Base-by-base conservation (phyloP, 2,888 invertebrate genomes). In the Tetranychus truncatus region DNA sequence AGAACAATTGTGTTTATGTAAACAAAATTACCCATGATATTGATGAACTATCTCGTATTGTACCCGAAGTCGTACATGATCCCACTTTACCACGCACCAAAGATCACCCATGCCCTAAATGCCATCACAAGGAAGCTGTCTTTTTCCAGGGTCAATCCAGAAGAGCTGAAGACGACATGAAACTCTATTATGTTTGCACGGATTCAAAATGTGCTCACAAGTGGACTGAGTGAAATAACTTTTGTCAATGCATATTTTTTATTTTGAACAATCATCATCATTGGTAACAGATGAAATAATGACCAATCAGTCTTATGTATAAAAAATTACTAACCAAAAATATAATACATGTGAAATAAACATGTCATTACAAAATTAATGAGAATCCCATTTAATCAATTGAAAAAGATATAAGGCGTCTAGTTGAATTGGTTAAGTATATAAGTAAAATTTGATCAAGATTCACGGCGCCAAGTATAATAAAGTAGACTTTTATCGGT, bases 1-100 rank as follows among this genome's bases (percentile, higher is more conserved):
- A 95, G 81, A 97, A 95, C 75, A 95, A 95, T 81, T 99, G 99
- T 82, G 97, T 99, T 77, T 99, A 99, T 82, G 97, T 99, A 0
- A 99, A 99, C 88, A 97, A 97, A 87, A 95, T 99, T 86, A 95
- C 95, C 89, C 99, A 99, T 89, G 97, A 99, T 89, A 95, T 99
- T 77, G 95, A 96, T 83, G 97, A 99, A 84, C 84, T 99, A 80
- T 97, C 96, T 0, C 97, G 97, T 83, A 99, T 99, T 80, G 94
- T 95, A 75, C 91, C 95, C 0, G 99, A 99, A 83, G 97, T 99
- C 0, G 92, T 96, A 78, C 93, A 95, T 72, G 99, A 99, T 82
- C 99, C 99, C 5, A 99, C 99, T 1, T 84, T 99, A 77, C 99
- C 99, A 0, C 87, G 96, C 78, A 97, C 99, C 0, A 95, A 96